A percentile compares a stretch with the other conserved stretches of the same genome.
phyloP scores from a whole-genome alignment of 2,113 vertebrate species.

The Spilogale gracilis region DNA sequence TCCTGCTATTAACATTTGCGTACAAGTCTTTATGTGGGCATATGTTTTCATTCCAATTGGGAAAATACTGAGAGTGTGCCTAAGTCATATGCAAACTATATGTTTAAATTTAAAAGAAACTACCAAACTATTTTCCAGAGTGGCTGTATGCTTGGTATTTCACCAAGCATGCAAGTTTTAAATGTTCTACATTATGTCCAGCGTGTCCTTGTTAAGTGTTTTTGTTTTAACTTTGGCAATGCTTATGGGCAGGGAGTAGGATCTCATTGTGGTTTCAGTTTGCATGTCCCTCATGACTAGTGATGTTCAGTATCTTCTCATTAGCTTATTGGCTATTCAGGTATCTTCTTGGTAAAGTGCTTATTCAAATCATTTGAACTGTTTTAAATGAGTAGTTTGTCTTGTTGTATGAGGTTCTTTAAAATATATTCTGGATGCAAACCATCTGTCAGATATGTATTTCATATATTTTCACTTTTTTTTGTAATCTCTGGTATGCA shows the following conservation, averaged over 20 bases:
- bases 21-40: background rate
- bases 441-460: background rate
- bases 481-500: background rate
- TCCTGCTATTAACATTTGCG: background rate
- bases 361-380: background rate
- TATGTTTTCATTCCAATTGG: background rate
- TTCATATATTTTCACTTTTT: conserved; percentile 8
- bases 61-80: background rate
- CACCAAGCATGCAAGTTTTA: background rate
- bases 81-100: conserved; percentile 23
- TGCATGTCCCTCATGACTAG: background rate
- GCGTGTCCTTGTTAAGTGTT: background rate
- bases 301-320: background rate
- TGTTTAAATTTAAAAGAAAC: conserved; percentile 42
- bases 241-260: background rate
- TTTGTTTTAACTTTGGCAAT: background rate
- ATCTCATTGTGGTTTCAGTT: background rate
- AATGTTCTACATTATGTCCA: background rate
- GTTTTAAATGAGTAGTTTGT: background rate
- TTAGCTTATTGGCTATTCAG: background rate
- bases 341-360: background rate
- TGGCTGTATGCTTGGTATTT: background rate
- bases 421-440: background rate
- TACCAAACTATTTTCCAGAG: background rate
- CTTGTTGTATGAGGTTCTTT: background rate